A percentile compares a stretch with the other conserved stretches of the same genome.
These are phyloP conservation scores for Petromus typicus DNA, from an alignment of 2,113 vertebrate genomes.

Conservation along the genomic window DNA sequence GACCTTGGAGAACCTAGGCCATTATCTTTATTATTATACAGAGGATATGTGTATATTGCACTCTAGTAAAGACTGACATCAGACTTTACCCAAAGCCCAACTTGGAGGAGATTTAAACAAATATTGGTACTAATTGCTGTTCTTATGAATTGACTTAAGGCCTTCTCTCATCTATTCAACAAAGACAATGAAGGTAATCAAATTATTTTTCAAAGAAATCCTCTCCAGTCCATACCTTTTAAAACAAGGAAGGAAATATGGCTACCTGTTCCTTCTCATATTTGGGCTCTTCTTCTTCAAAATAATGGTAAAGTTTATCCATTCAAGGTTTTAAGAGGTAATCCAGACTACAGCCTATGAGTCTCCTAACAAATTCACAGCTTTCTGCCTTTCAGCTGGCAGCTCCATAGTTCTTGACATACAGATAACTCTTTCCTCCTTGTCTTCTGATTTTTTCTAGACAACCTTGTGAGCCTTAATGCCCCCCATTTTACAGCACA, in stretches of 20 bases:
- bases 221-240: background rate
- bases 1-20: background rate
- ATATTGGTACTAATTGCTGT: background rate
- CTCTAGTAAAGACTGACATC: background rate
- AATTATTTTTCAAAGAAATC: background rate
- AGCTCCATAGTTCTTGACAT: background rate
- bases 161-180: background rate
- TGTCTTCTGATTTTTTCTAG: background rate
- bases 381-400: background rate
- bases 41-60: background rate
- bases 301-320: background rate
- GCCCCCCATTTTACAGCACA: background rate
- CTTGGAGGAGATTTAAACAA: background rate
- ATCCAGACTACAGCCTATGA: background rate
- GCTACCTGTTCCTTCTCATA: background rate
- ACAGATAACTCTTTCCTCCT: background rate
- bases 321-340: background rate
- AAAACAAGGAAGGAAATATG: background rate
- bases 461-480: background rate
- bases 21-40: background rate
- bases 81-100: background rate
- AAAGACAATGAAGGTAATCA: background rate
- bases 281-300: background rate
- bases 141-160: background rate
- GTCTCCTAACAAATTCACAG: background rate